Base-by-base conservation (phyloP, 2,113 vertebrate species). In the Benitochromis conjunctus region DNA sequence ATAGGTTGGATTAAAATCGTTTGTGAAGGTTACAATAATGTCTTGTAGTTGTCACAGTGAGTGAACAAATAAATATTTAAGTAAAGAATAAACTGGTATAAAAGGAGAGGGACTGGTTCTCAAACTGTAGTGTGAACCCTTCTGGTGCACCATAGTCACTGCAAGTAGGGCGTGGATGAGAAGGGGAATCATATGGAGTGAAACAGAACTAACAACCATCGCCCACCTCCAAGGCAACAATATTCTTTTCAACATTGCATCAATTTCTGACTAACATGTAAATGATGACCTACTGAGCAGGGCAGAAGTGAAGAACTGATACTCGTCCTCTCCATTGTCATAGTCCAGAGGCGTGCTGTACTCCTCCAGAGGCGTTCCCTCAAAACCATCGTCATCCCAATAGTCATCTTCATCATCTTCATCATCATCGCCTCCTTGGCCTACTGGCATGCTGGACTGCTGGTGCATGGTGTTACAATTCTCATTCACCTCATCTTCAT, bases 271-370 rank as follows among this genome's bases (percentile, higher is more conserved):
- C 38, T 0, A 8, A 24, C 38, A 43, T 4, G 53, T 14, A 9
- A 14, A 6, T 3, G 4, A 3, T 29, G 24, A 95, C 97, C 62
- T 95, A 99, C 98, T 95, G 83, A 99, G 95, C 81, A 99, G 95
- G 12, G 97, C 96, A 13, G 97, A 94, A 7, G 98, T 98, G 78
- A 99, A 99, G 95, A 99, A 98, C 86, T 97, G 97, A 83, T 98
- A 99, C 94, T 99, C 99, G 80, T 99, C 98, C 83, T 99, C 97
- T 84, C 97, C 97, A 16, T 95, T 97, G 93, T 99, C 98, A 9
- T 98, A 98, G 90, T 99, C 99, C 24, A 99, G 95, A 0, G 97
- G 97, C 1, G 99, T 99, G 93, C 97, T 97, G 95, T 99, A 99
- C 26, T 98, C 98, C 93, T 99, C 98, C 8, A 99, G 96, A 4